These are phyloP conservation scores for Lacerta bilineata DNA, from an alignment of 2,797 vertebrate species.

Conservation along the genomic window DNA sequence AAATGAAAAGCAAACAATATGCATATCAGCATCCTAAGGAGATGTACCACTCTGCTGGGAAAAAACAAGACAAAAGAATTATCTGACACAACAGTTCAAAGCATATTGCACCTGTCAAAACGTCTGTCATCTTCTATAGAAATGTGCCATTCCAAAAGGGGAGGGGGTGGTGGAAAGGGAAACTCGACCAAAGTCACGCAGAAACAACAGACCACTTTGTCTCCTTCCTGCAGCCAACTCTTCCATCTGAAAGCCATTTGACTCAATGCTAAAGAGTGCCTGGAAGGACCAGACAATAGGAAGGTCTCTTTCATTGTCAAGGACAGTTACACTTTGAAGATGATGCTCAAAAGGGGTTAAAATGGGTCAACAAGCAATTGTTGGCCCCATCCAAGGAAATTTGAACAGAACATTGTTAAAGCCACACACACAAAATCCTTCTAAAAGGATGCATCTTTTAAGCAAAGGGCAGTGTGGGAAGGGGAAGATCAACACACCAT, in stretches of 20 bases:
- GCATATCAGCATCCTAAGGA: conserved; percentile 81
- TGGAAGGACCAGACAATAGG: conserved; percentile 85
- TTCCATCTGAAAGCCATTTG: conserved; percentile 86
- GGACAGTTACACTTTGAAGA: conserved; percentile 93
- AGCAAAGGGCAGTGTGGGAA: conserved; percentile 69
- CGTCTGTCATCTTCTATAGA: conserved; percentile 88
- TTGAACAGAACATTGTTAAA: conserved; percentile 82
- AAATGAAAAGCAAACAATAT: conserved; percentile 83
- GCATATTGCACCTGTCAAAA: conserved; percentile 95
- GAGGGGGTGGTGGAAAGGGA: conserved; percentile 74
- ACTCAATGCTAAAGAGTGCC: conserved; percentile 85
- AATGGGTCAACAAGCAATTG: conserved; percentile 88
- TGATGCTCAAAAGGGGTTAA: conserved; percentile 90
- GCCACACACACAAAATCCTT: conserved; percentile 65
- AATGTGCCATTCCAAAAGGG: conserved; percentile 81
- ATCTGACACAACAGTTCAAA: conserved; percentile 94
- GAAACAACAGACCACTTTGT: conserved; percentile 88
- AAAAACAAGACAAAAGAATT: conserved; percentile 89
- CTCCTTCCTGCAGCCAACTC: conserved; percentile 82
- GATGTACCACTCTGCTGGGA: conserved; percentile 84
- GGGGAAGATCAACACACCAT: conserved; percentile 56
- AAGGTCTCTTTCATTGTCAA: conserved; percentile 90
- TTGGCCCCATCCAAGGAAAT: conserved; percentile 81
- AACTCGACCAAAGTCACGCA: conserved; percentile 86
- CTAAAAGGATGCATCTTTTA: conserved; percentile 79